A percentile compares a stretch with the other conserved stretches of the same genome.
Conservation (phyloP, 53 echinoderm and acorn worm genomes). For the Apostichopus leukothele region DNA sequence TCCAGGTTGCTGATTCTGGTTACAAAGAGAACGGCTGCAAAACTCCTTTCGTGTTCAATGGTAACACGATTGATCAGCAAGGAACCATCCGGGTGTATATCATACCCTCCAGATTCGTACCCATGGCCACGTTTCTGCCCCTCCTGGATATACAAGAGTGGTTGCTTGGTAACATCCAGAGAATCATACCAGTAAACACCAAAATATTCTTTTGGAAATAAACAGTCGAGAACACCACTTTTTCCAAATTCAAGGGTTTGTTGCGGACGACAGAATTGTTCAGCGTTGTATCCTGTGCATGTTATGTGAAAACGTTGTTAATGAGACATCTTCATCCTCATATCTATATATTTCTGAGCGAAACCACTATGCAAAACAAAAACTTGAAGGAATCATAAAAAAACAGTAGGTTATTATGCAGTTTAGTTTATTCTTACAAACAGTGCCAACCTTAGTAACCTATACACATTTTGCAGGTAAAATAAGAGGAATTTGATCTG, state of each 20-base stretch:
- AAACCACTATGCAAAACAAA: too few species aligned
- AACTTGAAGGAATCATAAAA: too few species aligned
- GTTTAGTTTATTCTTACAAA: too few species aligned
- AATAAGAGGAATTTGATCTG: too few species aligned
- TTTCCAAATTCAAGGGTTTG: neutral
- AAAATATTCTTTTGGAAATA: neutral
- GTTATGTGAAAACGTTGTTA: neutral
- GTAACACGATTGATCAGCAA: neutral
- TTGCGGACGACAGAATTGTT: neutral
- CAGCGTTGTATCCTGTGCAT: neutral
- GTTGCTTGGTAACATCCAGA: neutral
- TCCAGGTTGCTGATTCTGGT: neutral
- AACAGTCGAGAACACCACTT: neutral
- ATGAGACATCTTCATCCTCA: neutral
- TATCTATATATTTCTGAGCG: too few species aligned
- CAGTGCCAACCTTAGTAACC: too few species aligned
- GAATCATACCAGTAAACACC: conserved; percentile 3
- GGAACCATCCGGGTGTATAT: neutral
- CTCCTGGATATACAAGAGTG: neutral
- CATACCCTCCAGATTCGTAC: neutral
- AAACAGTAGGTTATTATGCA: too few species aligned
- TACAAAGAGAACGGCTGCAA: neutral
- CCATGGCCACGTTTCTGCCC: neutral
- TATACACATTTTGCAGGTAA: too few species aligned
- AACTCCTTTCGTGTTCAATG: neutral